Conservation (phyloP, 1,140 invertebrate species). For the Harlomillsia oculata region DNA sequence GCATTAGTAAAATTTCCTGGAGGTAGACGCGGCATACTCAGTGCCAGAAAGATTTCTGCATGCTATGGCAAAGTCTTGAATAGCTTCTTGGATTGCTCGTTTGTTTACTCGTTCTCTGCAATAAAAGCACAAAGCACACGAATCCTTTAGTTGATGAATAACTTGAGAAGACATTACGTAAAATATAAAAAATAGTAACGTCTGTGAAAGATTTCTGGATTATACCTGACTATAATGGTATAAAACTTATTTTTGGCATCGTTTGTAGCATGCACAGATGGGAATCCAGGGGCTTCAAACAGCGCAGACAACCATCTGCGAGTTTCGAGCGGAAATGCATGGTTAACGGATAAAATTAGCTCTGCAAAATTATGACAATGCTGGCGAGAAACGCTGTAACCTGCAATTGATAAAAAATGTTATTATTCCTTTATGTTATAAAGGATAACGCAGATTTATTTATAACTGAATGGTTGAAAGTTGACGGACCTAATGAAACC, state of each 20-base stretch:
- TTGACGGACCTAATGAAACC: slow-evolving; percentile 22
- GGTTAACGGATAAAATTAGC: slow-evolving; percentile 13
- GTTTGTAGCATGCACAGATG: slow-evolving; percentile 17
- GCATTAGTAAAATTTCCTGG: slow-evolving; percentile 16
- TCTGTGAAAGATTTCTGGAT: no score
- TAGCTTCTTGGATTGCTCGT: slow-evolving; percentile 28
- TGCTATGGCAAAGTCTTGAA: slow-evolving; percentile 31
- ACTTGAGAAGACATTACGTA: not conserved
- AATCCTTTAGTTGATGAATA: not conserved
- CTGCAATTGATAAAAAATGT: slow-evolving; percentile 4
- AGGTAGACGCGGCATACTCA: slow-evolving; percentile 29
- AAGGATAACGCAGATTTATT: not conserved
- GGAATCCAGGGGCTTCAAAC: slow-evolving; percentile 25
- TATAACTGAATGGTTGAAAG: not conserved
- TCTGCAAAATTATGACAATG: slow-evolving; percentile 18
- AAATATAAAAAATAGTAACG: slow-evolving; percentile 2
- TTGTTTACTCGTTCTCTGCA: slow-evolving; percentile 32
- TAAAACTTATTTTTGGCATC: slow-evolving; percentile 31
- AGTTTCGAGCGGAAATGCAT: slow-evolving; percentile 9
- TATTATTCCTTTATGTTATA: not conserved
- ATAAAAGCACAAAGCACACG: slow-evolving; percentile 5
- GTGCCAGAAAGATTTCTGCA: slow-evolving; percentile 32
- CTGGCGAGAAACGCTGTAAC: slow-evolving; percentile 24
- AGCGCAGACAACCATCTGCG: slow-evolving; percentile 27
- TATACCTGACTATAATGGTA: slow-evolving; percentile 30